These are phyloP conservation scores for Gnathonemus echidnorhynchus DNA, from an alignment of 2,113 vertebrate species.

Conservation along the genomic window DNA sequence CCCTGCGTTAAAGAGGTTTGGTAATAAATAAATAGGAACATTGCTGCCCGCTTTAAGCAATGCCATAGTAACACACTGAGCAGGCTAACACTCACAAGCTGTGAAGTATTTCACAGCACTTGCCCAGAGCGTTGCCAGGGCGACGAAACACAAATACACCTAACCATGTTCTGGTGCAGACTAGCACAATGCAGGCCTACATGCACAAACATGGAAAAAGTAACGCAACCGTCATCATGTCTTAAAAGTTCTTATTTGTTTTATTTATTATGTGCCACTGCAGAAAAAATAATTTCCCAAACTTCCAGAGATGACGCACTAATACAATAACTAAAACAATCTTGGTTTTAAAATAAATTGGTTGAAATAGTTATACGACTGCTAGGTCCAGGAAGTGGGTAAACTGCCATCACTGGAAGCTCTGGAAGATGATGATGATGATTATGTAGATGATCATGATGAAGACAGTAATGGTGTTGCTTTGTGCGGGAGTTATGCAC, in stretches of 20 bases:
- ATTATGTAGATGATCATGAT: not conserved
- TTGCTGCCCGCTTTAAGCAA: not conserved
- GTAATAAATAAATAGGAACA: not conserved
- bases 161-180: not conserved
- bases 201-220: not conserved
- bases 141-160: conserved; percentile 6
- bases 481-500: not conserved
- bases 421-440: not conserved
- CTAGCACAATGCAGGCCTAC: not conserved
- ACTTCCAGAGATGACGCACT: not conserved
- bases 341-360: not conserved
- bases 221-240: not conserved
- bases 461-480: not conserved
- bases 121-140: not conserved
- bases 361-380: not conserved
- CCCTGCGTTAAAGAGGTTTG: not conserved
- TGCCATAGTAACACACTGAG: not conserved
- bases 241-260: not conserved
- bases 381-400: not conserved
- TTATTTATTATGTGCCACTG: not conserved
- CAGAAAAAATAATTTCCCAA: not conserved
- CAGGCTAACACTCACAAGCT: too few relatives aligned
- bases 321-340: not conserved
- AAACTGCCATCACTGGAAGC: not conserved
- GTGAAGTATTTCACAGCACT: not conserved